Percentiles rank a stretch among this genome's conserved stretches.
These are phyloP conservation scores for Ariopsis seemanni DNA, from an alignment of 2,113 vertebrate genomes.

Conservation along the genomic window DNA sequence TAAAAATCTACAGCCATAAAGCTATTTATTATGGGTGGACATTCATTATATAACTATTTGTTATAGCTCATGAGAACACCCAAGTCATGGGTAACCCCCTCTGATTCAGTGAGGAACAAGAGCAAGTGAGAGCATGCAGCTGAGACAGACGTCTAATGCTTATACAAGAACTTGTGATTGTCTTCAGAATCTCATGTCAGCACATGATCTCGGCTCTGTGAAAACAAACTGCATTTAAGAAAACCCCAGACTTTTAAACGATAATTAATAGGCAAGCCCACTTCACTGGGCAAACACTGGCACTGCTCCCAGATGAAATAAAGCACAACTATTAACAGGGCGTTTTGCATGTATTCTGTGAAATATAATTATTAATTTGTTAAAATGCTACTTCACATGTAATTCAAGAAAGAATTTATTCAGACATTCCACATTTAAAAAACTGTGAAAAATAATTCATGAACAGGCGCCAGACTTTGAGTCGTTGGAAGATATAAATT, in stretches of 20 bases:
- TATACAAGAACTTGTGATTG: conserved; percentile 26
- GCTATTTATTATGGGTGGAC: not conserved
- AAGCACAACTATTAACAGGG: not conserved
- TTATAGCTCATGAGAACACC: not conserved
- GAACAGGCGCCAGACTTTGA: not conserved
- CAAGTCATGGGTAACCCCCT: not conserved
- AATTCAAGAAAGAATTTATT: not conserved
- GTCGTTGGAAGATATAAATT: not conserved
- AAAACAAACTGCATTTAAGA: conserved; percentile 37
- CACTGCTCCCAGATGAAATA: not conserved
- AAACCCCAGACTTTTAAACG: conserved; percentile 8
- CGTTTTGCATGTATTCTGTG: not conserved
- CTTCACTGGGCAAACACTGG: not conserved
- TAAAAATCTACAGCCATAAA: not conserved
- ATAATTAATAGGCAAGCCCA: not conserved
- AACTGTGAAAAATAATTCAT: not conserved
- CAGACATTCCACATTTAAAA: not conserved
- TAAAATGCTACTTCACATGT: not conserved
- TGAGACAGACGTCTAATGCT: conserved; percentile 1
- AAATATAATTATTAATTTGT: not conserved
- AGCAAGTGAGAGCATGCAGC: conserved; percentile 41
- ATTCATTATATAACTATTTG: not conserved
- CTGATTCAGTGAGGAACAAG: conserved; percentile 23
- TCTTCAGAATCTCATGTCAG: conserved; percentile 32
- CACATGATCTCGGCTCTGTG: conserved; percentile 33